A percentile compares a stretch with the other conserved stretches of the same genome.
phyloP scores from a whole-genome alignment of 2,113 vertebrate genomes.

The Calypte anna region DNA sequence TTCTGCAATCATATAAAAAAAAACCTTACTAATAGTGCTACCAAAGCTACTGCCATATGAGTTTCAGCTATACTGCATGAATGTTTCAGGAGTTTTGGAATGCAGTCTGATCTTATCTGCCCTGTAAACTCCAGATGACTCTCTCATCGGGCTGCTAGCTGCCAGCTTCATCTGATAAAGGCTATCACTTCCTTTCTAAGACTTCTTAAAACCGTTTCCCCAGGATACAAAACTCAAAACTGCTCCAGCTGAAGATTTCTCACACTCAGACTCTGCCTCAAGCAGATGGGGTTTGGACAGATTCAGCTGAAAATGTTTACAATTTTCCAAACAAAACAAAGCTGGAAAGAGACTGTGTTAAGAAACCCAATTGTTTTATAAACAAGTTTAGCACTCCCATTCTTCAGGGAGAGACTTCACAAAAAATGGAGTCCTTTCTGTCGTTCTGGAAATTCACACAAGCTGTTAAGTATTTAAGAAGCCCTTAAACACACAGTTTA shows the following conservation, averaged over 20 bases:
- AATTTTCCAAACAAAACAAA: constrained; percentile 31
- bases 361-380: not conserved
- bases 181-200: not conserved
- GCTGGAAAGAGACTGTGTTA: not conserved
- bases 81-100: not conserved
- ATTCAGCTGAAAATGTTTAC: constrained; percentile 16
- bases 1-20: not conserved
- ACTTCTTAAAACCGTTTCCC: not conserved
- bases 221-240: not conserved
- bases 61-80: not conserved
- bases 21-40: not conserved
- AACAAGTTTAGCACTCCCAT: not conserved
- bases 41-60: not conserved
- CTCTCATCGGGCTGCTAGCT: not conserved
- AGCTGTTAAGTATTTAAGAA: not conserved
- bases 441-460: not conserved
- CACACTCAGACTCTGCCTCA: not conserved
- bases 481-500: not conserved
- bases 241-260: not conserved
- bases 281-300: constrained; percentile 27
- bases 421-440: not conserved
- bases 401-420: not conserved
- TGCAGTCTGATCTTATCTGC: not conserved
- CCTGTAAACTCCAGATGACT: not conserved
- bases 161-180: not conserved